Conservation (phyloP, 2,113 vertebrate species). For the Zosterops hypoxanthus region DNA sequence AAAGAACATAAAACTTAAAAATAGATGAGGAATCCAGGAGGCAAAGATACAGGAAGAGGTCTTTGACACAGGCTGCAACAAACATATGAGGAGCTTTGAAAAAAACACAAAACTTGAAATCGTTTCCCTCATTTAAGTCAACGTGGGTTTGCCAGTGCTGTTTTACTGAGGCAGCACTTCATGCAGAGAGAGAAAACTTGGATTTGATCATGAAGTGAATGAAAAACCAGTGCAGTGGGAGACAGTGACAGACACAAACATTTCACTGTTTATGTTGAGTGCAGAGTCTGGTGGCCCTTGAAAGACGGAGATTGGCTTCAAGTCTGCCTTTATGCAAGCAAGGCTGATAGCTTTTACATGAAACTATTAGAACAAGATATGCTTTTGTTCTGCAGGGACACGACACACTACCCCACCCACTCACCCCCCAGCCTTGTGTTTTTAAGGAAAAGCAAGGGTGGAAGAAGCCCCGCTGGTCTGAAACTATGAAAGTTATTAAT, state of each 20-base stretch:
- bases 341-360: neutral
- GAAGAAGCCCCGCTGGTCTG: neutral
- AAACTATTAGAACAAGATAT: neutral
- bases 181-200: neutral
- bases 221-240: neutral
- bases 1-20: slow-evolving; percentile 33
- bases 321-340: neutral
- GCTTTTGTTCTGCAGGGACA: neutral
- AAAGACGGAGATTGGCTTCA: neutral
- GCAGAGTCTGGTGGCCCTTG: neutral
- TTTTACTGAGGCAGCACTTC: neutral
- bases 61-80: neutral
- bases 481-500: neutral
- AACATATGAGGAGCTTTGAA: neutral
- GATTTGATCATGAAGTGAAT: neutral
- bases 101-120: neutral
- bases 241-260: neutral
- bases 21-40: slow-evolving; percentile 48
- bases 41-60: slow-evolving; percentile 34
- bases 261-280: neutral
- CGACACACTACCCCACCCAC: neutral
- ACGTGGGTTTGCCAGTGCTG: neutral
- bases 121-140: neutral
- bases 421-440: neutral
- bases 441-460: neutral